phyloP scores from a whole-genome alignment of 1,140 invertebrate genomes.

The Lerema accius region DNA sequence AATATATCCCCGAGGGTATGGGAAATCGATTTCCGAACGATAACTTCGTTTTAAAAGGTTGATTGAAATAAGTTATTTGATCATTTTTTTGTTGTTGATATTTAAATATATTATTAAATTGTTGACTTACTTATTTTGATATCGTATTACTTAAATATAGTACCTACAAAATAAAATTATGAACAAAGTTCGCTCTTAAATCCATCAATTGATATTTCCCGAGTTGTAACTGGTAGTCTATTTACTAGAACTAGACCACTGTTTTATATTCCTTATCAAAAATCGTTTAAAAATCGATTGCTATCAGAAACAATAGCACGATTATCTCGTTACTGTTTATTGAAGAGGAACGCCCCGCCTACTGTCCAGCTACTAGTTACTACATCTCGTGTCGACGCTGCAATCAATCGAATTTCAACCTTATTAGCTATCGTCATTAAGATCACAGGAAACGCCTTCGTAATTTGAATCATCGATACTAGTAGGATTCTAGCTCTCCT shows the following conservation, averaged over 20 bases:
- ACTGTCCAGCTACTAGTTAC: conserved; percentile 34
- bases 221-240: too few species aligned
- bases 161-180: too few species aligned
- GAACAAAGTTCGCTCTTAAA: too few species aligned
- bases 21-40: not conserved
- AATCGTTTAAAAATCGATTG: conserved; percentile 34
- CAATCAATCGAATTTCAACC: not conserved
- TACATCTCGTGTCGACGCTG: not conserved
- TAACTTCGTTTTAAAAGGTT: not conserved
- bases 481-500: conserved; percentile 50
- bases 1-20: not conserved
- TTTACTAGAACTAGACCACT: not conserved
- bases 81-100: too few species aligned
- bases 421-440: conserved; percentile 1
- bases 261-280: conserved; percentile 3
- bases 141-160: too few species aligned
- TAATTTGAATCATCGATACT: conserved; percentile 8
- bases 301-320: conserved; percentile 47
- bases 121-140: too few species aligned
- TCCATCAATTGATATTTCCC: too few species aligned
- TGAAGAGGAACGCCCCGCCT: conserved; percentile 53
- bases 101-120: too few species aligned
- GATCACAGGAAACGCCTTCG: not conserved
- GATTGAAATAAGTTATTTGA: too few species aligned
- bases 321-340: conserved; percentile 42